Base-by-base conservation (phyloP, 2,797 vertebrate genomes). In the Sphenodon punctatus region DNA sequence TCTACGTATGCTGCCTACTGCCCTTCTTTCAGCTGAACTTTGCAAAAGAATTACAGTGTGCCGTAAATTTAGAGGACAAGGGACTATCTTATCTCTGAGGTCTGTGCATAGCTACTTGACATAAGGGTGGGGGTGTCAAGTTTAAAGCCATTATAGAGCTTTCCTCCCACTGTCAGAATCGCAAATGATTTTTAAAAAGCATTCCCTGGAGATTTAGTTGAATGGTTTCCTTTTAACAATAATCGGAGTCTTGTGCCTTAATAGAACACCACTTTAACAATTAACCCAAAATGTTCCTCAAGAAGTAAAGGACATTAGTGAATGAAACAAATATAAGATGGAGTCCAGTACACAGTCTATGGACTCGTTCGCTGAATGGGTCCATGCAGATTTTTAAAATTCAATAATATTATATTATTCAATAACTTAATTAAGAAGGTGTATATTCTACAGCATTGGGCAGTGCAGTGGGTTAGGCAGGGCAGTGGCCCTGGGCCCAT, bases 231-330 rank as follows among this genome's bases (percentile, higher is more conserved):
- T 86, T n/a, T 66, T 68, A 19, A 22, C 12, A 49, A 5, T 56
- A 64, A 70, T 45, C 56, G 59, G 67, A 70, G 32, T 55, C 41
- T 38, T 70, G 25, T 23, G 46, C 75, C 25, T 69, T 48, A 65
- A 82, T 36, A 30, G 42, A 2, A 7, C 16, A 25, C 49, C 46
- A 10, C 20, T 61, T 49, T 39, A 58, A 11, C 51, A 25, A 13
- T 48, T 53, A 70, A 78, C 67, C 59, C 51, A 16, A 36, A 6
- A 15, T 32, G 30, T 65, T 42, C 6, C 48, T 4, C 15, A 6
- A 13, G 34, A 80, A 58, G 39, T 0, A 0, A 48, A n/a, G 4
- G 27, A 20, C 1, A 4, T 19, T 32, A 14, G 59, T 8, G 30
- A 51, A 16, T 3, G 5, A 25, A 43, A 67, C 4, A 34, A 66